Evolutionary conservation across 2,113 vertebrate species (phyloP).

Genomic region (Pluvianellus socialis): DNA sequence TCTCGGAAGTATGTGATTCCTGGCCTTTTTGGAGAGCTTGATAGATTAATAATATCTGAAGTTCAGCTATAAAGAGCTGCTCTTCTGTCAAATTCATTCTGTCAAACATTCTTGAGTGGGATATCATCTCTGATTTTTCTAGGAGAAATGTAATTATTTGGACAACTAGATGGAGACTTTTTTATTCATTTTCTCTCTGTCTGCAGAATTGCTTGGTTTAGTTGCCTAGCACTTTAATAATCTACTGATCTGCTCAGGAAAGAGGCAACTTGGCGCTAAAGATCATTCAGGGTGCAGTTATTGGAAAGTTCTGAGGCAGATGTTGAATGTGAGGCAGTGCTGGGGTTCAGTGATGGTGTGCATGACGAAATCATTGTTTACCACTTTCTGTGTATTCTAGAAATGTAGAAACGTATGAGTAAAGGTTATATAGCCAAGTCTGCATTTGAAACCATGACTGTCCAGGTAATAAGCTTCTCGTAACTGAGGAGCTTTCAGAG

Average conservation of each 20-base stretch:
- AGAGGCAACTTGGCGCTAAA: not conserved
- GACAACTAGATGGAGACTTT: not conserved
- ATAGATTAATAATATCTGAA: not conserved
- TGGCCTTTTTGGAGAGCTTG: not conserved
- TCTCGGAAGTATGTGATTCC: not conserved
- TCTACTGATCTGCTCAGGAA: not conserved
- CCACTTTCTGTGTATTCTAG: not conserved
- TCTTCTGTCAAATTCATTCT: not conserved
- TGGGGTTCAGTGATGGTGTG: not conserved
- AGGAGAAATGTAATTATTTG: not conserved
- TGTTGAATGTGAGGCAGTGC: not conserved
- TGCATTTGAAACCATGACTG: not conserved
- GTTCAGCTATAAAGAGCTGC: not conserved
- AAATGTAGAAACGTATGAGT: not conserved
- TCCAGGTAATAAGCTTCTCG: not conserved
- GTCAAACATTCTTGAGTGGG: not conserved
- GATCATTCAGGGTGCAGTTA: not conserved
- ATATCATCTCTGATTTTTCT: not conserved
- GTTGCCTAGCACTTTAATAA: not conserved
- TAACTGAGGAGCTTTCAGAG: not conserved
- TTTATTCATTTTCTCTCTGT: not conserved
- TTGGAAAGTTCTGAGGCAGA: not conserved
- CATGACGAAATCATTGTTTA: accelerated
- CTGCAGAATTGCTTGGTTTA: not conserved
- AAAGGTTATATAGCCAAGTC: not conserved